These are phyloP conservation scores for Lasioglossum calceatum DNA, from an alignment of 2,888 invertebrate genomes.

Conservation along the genomic window DNA sequence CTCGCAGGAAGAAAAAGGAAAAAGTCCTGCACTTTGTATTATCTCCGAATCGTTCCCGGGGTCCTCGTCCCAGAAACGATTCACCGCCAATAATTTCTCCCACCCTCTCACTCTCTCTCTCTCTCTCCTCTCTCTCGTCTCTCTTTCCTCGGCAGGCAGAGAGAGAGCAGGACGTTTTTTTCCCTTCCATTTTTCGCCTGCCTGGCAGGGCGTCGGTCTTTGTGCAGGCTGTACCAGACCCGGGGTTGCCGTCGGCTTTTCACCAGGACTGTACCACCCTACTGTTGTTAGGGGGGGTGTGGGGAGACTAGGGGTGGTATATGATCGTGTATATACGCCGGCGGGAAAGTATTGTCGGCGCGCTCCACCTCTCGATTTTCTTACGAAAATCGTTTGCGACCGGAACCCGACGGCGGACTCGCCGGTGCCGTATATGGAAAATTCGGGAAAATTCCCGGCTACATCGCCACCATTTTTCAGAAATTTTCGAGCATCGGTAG, in stretches of 20 bases:
- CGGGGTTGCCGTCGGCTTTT: constrained; percentile 77
- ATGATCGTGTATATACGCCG: constrained; percentile 84
- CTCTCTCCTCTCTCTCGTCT: neutral
- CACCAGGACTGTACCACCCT: constrained; percentile 83
- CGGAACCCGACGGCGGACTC: constrained; percentile 47
- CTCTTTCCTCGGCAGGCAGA: neutral
- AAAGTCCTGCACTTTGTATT: constrained; percentile 51
- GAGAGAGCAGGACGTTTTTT: constrained; percentile 28
- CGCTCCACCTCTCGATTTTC: constrained; percentile 83
- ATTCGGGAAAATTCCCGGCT: constrained; percentile 74
- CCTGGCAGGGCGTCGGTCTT: constrained; percentile 63
- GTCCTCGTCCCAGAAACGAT: constrained; percentile 64
- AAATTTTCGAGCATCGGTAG: constrained; percentile 73
- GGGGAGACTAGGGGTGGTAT: constrained; percentile 84
- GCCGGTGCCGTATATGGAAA: constrained; percentile 72
- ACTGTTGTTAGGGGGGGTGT: constrained; percentile 83
- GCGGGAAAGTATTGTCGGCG: constrained; percentile 83
- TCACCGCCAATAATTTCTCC: constrained; percentile 62
- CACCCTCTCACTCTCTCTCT: constrained; percentile 21
- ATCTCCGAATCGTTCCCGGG: constrained; percentile 51
- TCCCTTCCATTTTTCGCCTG: constrained; percentile 64
- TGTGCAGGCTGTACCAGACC: constrained; percentile 74
- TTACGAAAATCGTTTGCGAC: constrained; percentile 75
- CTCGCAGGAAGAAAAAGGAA: constrained; percentile 13
- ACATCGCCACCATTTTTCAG: constrained; percentile 80